Evolutionary conservation across 2,888 invertebrate species (phyloP), one percentile per base, ranked within the genome.

Genomic region (Ethmia dodecea): DNA sequence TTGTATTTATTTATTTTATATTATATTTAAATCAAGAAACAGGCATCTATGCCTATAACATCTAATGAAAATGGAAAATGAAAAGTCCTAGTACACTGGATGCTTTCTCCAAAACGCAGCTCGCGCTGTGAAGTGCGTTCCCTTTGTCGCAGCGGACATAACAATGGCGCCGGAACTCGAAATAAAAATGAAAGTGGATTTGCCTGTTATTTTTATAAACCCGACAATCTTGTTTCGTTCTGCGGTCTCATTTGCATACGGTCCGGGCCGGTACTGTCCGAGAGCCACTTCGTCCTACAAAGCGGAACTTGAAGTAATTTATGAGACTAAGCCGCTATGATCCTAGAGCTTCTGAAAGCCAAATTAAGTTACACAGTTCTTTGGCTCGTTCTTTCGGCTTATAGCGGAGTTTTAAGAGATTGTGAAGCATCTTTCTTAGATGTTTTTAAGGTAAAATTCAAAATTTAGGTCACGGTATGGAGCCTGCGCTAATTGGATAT

Each of bases 151-250:
- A 44, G 46, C 52, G 52, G 45, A 43, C 52, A 68, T 59, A 73
- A 83, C 79, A 80, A 81, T 80, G 55, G 69, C 70, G 60, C 71
- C 78, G 77, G 75, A 80, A 76, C 77, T 78, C 52, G 45, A 59
- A 72, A 72, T 64, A 78, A 84, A 81, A 84, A 81, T 74, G 84
- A 84, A 84, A 84, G 84, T 84, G 81, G 79, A 79, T 69, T 74
- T 61, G 72, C 76, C 60, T 78, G 77, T 79, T 81, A 78, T 81
- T 76, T 76, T 75, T 74, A 74, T 72, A 72, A 78, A 77, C 68
- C 68, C 56, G 79, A 68, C 74, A 69, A 69, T 79, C 80, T 79
- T 67, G 79, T 78, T 77, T 74, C 60, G 60, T 68, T 60, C 52
- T 55, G 63, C 55, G 58, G 56, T 49, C 67, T 68, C 66, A 77